phyloP scores from a whole-genome alignment of 2,888 invertebrate species.

The Anodontia alba region DNA sequence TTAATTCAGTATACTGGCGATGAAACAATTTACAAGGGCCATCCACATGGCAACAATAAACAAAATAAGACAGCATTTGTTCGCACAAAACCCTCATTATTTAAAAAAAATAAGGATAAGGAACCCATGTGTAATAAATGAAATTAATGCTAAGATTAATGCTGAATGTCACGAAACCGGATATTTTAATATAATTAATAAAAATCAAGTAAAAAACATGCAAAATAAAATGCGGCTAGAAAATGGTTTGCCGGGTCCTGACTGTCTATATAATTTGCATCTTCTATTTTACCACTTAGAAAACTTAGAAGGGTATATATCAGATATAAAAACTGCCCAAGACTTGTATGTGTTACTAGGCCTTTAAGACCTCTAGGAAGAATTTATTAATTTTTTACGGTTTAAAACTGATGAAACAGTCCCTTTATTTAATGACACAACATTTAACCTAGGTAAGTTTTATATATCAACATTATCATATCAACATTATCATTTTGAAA shows the following conservation, averaged over 20 bases:
- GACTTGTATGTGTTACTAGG: background rate
- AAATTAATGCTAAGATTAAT: background rate
- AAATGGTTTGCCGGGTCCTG: background rate
- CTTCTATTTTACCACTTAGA: slow-evolving; percentile 2
- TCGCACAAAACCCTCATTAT: background rate
- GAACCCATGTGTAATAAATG: background rate
- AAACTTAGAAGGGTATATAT: slow-evolving; percentile 13
- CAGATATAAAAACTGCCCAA: slow-evolving; percentile 19
- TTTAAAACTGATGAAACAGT: slow-evolving; percentile 12
- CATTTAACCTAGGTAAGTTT: no score
- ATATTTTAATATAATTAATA: background rate
- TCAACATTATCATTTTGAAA: no score
- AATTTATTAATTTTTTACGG: slow-evolving; percentile 13
- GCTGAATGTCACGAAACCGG: background rate
- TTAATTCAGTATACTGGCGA: background rate
- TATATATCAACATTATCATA: background rate
- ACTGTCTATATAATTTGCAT: slow-evolving; percentile 18
- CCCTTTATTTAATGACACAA: slow-evolving; percentile 21
- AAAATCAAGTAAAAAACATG: background rate
- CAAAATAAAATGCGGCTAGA: background rate
- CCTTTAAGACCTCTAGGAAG: background rate
- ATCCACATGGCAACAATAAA: background rate
- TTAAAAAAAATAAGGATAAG: background rate
- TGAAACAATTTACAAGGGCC: background rate
- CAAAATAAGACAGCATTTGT: background rate